Conservation (phyloP, 2,797 vertebrate species). For the Dendrocincla fuliginosa region DNA sequence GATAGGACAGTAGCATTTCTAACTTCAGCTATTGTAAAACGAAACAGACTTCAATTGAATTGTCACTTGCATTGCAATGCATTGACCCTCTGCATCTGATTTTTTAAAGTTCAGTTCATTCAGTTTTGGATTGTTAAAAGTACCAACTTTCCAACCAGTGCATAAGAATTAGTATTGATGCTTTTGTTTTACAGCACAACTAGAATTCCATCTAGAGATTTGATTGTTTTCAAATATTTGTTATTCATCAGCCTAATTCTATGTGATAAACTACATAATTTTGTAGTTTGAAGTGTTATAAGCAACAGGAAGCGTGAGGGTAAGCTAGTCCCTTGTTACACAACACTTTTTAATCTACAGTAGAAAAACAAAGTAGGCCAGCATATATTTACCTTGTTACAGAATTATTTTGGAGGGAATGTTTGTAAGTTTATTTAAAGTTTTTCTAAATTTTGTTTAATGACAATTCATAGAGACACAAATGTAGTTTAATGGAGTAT, state of each 20-base stretch:
- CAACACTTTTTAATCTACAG: not conserved
- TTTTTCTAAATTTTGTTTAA: not conserved
- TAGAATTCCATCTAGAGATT: not conserved
- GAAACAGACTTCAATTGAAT: conserved; percentile 11
- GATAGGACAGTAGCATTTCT: not conserved
- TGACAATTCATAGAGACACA: not conserved
- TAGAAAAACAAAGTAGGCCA: not conserved
- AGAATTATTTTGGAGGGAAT: not conserved
- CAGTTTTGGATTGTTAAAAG: not conserved
- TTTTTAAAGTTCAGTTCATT: conserved; percentile 27
- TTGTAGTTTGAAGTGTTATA: not conserved
- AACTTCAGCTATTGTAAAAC: conserved; percentile 37
- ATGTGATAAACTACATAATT: not conserved
- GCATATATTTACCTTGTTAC: not conserved
- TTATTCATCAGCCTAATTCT: not conserved
- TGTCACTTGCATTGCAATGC: conserved; percentile 41
- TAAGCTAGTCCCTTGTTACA: not conserved
- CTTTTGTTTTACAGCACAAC: not conserved
- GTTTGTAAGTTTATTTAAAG: not conserved
- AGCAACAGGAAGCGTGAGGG: not conserved
- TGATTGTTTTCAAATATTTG: not conserved
- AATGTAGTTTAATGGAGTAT: not conserved
- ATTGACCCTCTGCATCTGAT: conserved; percentile 81
- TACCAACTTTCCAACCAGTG: not conserved
- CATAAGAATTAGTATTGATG: not conserved